Percentiles rank a stretch among this genome's conserved stretches.
These are phyloP conservation scores for Notospermus geniculatus DNA, from an alignment of 1,140 invertebrate species.

Conservation along the genomic window DNA sequence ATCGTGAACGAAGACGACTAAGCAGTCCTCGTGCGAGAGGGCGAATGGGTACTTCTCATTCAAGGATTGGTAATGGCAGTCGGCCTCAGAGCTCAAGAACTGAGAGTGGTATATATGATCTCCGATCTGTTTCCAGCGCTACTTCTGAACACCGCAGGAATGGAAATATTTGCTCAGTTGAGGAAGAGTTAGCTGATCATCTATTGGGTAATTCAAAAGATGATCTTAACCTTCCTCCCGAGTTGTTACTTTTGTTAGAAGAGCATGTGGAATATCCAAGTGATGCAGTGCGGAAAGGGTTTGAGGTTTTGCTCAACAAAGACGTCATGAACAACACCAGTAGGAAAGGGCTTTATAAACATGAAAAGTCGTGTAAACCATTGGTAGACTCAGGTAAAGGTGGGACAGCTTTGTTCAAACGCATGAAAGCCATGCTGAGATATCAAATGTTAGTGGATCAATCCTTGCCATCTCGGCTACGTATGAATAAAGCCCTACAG, in stretches of 20 bases:
- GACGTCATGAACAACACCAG: constrained; percentile 1
- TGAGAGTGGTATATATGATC: constrained; percentile 7
- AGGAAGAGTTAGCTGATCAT: background rate
- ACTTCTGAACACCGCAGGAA: constrained; percentile 13
- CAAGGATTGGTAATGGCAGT: constrained; percentile 10
- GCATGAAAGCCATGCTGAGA: background rate
- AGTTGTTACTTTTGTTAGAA: too few species aligned
- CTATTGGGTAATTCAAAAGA: background rate
- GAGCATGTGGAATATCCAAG: too few species aligned
- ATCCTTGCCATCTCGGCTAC: background rate
- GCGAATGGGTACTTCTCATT: background rate
- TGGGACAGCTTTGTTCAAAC: background rate
- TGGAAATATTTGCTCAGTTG: constrained; percentile 2
- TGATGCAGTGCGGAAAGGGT: background rate
- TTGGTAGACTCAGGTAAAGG: background rate
- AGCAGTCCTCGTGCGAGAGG: constrained; percentile 1
- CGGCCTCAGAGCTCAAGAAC: constrained; percentile 7
- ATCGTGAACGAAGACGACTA: constrained; percentile 12
- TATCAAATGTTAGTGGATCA: background rate
- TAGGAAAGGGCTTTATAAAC: constrained; percentile 1
- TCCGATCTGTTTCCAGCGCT: constrained; percentile 10
- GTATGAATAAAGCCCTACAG: background rate
- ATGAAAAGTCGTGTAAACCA: background rate
- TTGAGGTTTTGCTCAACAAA: background rate
- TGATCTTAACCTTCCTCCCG: too few species aligned